Evolutionary conservation across 1,140 invertebrate genomes (phyloP).

Genomic region (Marisa cornuarietis): DNA sequence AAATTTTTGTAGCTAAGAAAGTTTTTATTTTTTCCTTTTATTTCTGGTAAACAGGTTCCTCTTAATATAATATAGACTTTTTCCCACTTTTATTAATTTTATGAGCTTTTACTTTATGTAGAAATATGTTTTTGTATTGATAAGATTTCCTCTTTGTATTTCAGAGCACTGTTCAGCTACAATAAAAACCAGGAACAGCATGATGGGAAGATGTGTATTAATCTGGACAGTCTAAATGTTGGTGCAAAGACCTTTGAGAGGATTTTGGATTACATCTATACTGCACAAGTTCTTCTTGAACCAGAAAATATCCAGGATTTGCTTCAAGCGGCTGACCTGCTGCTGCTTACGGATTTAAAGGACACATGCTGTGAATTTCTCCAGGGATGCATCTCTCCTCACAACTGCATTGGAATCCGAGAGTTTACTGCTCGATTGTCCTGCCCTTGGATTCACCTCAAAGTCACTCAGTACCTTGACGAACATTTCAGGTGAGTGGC

Average conservation of each 20-base stretch:
- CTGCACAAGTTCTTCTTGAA: constrained; percentile 48
- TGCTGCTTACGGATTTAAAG: constrained; percentile 54
- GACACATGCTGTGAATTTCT: constrained; percentile 58
- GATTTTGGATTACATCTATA: constrained; percentile 61
- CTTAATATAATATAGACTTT: too few relatives aligned
- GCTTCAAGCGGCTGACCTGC: constrained; percentile 55
- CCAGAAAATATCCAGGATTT: constrained; percentile 60
- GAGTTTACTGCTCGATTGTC: constrained; percentile 53
- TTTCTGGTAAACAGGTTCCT: too few relatives aligned
- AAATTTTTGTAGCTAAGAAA: too few relatives aligned
- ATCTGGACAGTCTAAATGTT: constrained; percentile 40
- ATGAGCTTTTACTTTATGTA: background rate
- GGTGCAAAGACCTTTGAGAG: constrained; percentile 44
- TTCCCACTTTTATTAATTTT: background rate
- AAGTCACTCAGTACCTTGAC: constrained; percentile 51
- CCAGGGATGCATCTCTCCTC: constrained; percentile 50
- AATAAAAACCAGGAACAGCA: constrained; percentile 24
- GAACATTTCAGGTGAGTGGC: constrained; percentile 51
- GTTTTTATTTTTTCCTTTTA: too few relatives aligned
- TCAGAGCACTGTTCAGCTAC: constrained; percentile 46
- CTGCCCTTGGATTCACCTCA: constrained; percentile 51
- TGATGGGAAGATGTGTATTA: constrained; percentile 21
- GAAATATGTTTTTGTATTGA: background rate
- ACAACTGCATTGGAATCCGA: constrained; percentile 56
- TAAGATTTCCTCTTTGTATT: constrained; percentile 8